Conservation (phyloP, 2,888 invertebrate species). For the Isoperla grammatica region DNA sequence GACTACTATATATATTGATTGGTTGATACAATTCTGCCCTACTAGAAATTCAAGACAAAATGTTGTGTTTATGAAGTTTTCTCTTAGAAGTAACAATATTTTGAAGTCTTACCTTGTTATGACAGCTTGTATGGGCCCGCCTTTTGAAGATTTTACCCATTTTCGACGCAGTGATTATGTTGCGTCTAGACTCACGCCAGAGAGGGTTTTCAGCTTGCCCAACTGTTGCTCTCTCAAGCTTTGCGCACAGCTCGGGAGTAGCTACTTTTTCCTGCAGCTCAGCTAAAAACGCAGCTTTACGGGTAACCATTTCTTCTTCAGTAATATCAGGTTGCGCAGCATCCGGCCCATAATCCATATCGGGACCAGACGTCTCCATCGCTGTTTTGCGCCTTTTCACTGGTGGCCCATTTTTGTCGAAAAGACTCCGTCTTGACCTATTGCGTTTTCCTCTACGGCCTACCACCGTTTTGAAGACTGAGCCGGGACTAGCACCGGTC, state of each 20-base stretch:
- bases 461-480: background rate
- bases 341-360: conserved; percentile 3
- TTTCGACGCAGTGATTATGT: conserved; percentile 2
- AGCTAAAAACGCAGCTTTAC: background rate
- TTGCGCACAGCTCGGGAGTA: background rate
- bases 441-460: background rate
- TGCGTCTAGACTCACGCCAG: background rate
- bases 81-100: too few species aligned
- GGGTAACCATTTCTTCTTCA: background rate
- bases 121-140: background rate
- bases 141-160: background rate
- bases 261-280: background rate
- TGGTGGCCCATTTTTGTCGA: too few species aligned
- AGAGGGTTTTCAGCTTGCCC: background rate
- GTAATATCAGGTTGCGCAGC: background rate
- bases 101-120: too few species aligned
- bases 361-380: background rate
- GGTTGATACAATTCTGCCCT: too few species aligned
- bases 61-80: too few species aligned
- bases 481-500: background rate
- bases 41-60: too few species aligned
- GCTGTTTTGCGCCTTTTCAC: background rate
- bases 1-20: too few species aligned
- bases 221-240: background rate
- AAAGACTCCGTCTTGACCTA: background rate